Evolutionary conservation across 2,113 vertebrate genomes (phyloP), one percentile per base, ranked within the genome.

Genomic region (Notothenia rossii): DNA sequence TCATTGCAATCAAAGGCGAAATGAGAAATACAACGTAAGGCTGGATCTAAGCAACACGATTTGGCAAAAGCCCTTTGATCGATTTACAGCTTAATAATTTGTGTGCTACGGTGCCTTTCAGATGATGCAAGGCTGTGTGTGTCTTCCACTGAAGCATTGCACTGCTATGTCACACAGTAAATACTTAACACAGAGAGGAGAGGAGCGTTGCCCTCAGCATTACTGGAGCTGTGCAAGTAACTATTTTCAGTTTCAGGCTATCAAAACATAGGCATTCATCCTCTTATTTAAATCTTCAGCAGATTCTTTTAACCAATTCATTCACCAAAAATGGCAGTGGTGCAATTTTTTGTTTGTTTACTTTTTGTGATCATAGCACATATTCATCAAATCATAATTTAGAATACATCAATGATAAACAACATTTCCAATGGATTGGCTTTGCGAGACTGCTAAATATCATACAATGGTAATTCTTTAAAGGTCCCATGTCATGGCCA

Each of bases 81-180:
- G 29, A 33, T n/a, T 56, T 12, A 40, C n/a, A 7, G 48, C 56
- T 73, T 36, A 69, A 63, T 59, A 83, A 51, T 83, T 45, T 22
- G 56, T 64, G 45, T 22, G 25, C 33, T 25, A 1, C 7, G 7
- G 46, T 62, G 56, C 36, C 33, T 75, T 60, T 60, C 6, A 56
- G 61, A 62, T 81, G 72, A 62, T 55, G 49, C 72, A 80, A 84
- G 73, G 17, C 36, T 43, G 29, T 65, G 58, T 53, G 22, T n/a
- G 56, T 18, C 49, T 40, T 62, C 25, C 22, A 11, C 29, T 50
- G 25, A 45, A 50, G 43, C 64, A 66, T 6, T 61, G 63, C 60
- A 36, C 29, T 53, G 43, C 18, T 12, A 10, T 33, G 49, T 7
- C 18, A 18, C 17, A 22, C 18, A 20, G 55, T 50, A 55, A 62